phyloP scores from a whole-genome alignment of 2,113 vertebrate species.

The Brachypteracias leptosomus region DNA sequence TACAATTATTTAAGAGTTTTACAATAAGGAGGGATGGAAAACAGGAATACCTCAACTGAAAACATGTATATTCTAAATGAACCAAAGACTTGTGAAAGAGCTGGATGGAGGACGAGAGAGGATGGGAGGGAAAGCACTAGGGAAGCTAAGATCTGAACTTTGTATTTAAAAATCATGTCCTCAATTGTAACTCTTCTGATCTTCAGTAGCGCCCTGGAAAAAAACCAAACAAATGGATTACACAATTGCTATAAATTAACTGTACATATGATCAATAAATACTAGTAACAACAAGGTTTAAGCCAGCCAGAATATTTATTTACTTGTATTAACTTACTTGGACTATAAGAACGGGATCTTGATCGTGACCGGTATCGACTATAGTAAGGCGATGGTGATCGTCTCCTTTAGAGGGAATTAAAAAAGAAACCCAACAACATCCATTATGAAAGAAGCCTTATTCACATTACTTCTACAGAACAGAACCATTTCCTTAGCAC shows the following conservation, averaged over 20 bases:
- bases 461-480: slow-evolving; percentile 37
- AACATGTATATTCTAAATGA: slow-evolving; percentile 67
- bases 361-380: slow-evolving; percentile 90
- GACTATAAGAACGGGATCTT: slow-evolving; percentile 91
- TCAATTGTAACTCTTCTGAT: slow-evolving; percentile 42
- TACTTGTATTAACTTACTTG: slow-evolving; percentile 79
- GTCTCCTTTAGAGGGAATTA: slow-evolving; percentile 77
- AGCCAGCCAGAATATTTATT: neutral
- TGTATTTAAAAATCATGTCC: slow-evolving; percentile 61
- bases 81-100: slow-evolving; percentile 23
- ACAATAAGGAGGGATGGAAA: slow-evolving; percentile 68
- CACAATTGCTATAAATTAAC: neutral
- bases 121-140: slow-evolving; percentile 19
- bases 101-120: neutral
- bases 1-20: slow-evolving; percentile 72
- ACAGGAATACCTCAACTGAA: slow-evolving; percentile 67
- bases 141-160: slow-evolving; percentile 56
- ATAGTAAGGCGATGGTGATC: slow-evolving; percentile 91
- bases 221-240: neutral
- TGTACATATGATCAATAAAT: neutral
- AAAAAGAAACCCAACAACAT: slow-evolving; percentile 29
- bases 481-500: slow-evolving; percentile 25
- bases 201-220: slow-evolving; percentile 81
- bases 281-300: neutral
- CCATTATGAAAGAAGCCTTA: slow-evolving; percentile 33